Evolutionary conservation across 2,113 vertebrate genomes (phyloP), one percentile per base, ranked within the genome.

Genomic region (Pterocles gutturalis): DNA sequence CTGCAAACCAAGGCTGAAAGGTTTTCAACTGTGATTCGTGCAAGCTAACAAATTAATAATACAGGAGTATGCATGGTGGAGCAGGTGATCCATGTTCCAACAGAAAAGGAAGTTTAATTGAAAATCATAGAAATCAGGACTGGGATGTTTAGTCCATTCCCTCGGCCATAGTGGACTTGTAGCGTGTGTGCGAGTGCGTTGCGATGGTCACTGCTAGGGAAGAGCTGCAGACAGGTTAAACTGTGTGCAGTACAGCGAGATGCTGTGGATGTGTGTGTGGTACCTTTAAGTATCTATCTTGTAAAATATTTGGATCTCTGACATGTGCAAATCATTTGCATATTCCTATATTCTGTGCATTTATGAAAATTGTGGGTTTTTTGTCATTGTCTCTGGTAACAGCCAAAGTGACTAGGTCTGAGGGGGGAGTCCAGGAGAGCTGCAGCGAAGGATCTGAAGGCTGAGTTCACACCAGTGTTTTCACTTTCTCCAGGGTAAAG

Each of bases 1-100:
- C 98, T 85, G 95, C 98, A 98, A 97, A 98, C 96, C 97, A 97
- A 96, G 97, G 97, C 98, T 98, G 98, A 98, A 98, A 98, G 98
- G 96, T 98, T 98, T 98, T 98, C 97, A 51, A 98, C 97, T 98
- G 98, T 96, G 98, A 97, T 98, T 98, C 96, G 26, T 98, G 97
- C 97, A 96, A 98, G 96, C 97, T 97, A 98, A 98, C 98, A 98
- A 98, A 98, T 98, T 98, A 98, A 98, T 98, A 98, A 97, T 97
- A 96, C 57, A 97, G 96, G 95, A 97, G 92, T 97, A 94, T 97
- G 97, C 54, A 83, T 96, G 93, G 93, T 94, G 93, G 96, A 97
- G 95, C 96, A 98, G 98, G 98, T 98, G 98, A 98, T 97, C 97
- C 91, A 17, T 94, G 96, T 96, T 97, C 94, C 95, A 95, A 54